Base-by-base conservation (phyloP, 2,888 invertebrate genomes). In the Syritta pipiens region DNA sequence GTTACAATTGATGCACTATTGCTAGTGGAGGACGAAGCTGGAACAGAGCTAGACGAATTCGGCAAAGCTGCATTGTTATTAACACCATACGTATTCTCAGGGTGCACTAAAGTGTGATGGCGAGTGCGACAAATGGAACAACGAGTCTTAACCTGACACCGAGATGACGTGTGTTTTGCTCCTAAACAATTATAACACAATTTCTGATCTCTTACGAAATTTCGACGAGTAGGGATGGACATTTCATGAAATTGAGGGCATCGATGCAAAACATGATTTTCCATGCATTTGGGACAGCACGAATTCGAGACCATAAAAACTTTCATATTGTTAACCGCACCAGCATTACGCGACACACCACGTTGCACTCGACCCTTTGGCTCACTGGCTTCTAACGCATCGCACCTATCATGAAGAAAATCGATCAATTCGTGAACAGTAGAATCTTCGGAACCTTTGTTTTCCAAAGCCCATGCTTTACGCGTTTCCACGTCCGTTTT, bases 181-280 rank as follows among this genome's bases (percentile, higher is more conserved):
- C 59, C 59, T 4, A 44, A n/a, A 6, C 30, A 44, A 32, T 59
- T 59, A 9, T 44, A 59, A 2, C 44, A 59, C n/a, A 44, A 7
- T 9, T n/a, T 59, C 5, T 59, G 42, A 24, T 59, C 59, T 7
- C 59, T 44, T 9, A 22, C 42, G 10, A 30, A 44, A 7, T 7
- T 44, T 2, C 59, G 44, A 10, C 55, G 55, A 9, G 40, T 10
- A 5, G 12, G 1, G 17, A 53, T 40, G 2, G 37, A n/a, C 26
- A 55, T 37, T 2, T 2, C 7, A 1, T 20, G 0, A 40, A 55
- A 55, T 19, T 55, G 37, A 3, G 35, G 9, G 20, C 24, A 37
- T 20, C 30, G 51, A 0, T 26, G 51, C 7, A 51, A 28, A 5
- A 19, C 6, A 35, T 51, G 60, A 19, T 26, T 35, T 35, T 60